Percentiles rank a stretch among this genome's conserved stretches.
These are phyloP conservation scores for Tenebrio molitor DNA, from an alignment of 1,140 invertebrate species.

Conservation along the genomic window DNA sequence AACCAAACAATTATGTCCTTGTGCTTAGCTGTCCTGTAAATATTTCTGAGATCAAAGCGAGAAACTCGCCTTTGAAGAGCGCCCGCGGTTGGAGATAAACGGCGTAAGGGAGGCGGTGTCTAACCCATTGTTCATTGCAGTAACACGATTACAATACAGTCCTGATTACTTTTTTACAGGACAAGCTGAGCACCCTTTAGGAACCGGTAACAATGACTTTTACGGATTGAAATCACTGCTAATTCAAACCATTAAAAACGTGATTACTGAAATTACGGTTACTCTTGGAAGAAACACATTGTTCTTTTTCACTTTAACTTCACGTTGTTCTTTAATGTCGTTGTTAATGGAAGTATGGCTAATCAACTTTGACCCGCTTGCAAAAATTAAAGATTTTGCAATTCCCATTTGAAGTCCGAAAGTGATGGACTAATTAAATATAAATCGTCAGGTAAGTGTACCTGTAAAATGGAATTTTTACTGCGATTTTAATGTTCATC, in stretches of 20 bases:
- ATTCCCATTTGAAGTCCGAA: too few relatives aligned
- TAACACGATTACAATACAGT: conserved; percentile 45
- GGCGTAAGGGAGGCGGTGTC: conserved; percentile 10
- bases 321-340: not conserved
- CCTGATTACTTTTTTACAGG: conserved; percentile 41
- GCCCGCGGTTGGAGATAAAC: conserved; percentile 24
- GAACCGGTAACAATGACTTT: conserved; percentile 14
- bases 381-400: not conserved
- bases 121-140: conserved; percentile 35
- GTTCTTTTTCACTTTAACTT: conserved; percentile 19
- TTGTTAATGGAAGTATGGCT: not conserved
- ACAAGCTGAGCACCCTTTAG: not conserved
- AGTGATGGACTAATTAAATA: too few relatives aligned
- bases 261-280: conserved; percentile 12
- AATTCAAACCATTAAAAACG: conserved; percentile 33
- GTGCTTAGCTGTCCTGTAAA: conserved; percentile 18
- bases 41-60: conserved; percentile 32
- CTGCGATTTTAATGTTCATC: not conserved
- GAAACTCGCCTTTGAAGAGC: conserved; percentile 30
- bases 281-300: conserved; percentile 1
- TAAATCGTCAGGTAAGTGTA: too few relatives aligned
- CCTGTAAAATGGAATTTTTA: conserved; percentile 3
- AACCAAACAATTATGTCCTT: conserved; percentile 28
- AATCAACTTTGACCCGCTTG: not conserved
- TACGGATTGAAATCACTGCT: conserved; percentile 33